Base-by-base conservation (phyloP, 2,888 invertebrate species). In the Aporophyla nigra region DNA sequence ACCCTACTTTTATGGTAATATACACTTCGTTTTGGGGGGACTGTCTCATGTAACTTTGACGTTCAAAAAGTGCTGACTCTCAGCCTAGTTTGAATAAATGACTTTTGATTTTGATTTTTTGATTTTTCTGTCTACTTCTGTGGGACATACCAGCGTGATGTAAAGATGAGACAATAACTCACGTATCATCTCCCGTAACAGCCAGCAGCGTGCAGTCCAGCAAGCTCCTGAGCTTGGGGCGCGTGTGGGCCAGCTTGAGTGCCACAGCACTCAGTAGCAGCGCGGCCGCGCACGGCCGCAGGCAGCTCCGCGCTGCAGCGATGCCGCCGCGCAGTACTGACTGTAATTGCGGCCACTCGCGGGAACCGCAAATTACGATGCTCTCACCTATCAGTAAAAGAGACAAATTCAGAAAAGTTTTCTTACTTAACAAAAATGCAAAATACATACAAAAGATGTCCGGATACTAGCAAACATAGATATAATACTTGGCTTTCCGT, bases 251-350 rank as follows among this genome's bases (percentile, higher is more conserved):
- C 56, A 98, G 94, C 0, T 97, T 95, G 40, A 98, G 94, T 61
- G 98, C 97, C 78, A 98, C 97, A 2, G 97, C 97, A 90, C 98
- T 98, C 27, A 98, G 93, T 77, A 98, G 93, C 70, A 98, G 95
- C 61, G 97, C 80, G 10, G 66, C 71, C 1, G 80, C 77, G 97
- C 95, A 0, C 0, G 54, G 0, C 0, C 95, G 93, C 90, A 97
- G 97, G 89, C 97, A 92, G 75, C 97, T 97, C 90, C 97, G 98
- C 16, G 97, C 92, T 0, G 91, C 81, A 7, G 85, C 71, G 21
- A 95, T 27, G 0, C 94, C 93, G 43, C 90, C 91, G 5, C 78
- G 56, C 10, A 94, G 87, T n/a, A 92, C 90, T 0, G 46, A 10
- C 3, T 90, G 92, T 0, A 96, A 85, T 0, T 80, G 82, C 0